A percentile compares a stretch with the other conserved stretches of the same genome.
Conservation (phyloP, 2,888 invertebrate species). For the Blera fallax region DNA sequence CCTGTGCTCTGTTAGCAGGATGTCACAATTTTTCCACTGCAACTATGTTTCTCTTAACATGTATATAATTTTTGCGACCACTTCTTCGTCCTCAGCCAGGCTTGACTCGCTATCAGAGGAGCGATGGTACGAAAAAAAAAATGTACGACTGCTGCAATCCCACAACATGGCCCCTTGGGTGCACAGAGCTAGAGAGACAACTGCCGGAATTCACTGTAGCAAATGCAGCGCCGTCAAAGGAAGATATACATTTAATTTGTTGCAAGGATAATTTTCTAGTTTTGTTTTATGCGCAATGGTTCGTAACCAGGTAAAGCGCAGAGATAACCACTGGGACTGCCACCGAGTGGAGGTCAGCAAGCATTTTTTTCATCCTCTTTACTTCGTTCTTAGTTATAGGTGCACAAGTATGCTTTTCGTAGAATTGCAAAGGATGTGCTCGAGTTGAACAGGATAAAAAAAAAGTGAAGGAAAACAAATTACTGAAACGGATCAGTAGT, state of each 20-base stretch:
- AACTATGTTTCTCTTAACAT: constrained; percentile 59
- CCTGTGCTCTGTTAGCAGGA: constrained; percentile 70
- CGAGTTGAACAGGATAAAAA: neutral
- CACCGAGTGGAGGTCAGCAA: constrained; percentile 63
- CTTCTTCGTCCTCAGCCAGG: constrained; percentile 31
- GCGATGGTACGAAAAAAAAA: constrained; percentile 21
- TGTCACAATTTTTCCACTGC: constrained; percentile 56
- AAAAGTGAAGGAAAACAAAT: constrained; percentile 25
- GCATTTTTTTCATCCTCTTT: constrained; percentile 23
- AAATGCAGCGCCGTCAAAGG: constrained; percentile 58
- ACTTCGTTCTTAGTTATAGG: neutral
- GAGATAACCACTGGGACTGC: constrained; percentile 45
- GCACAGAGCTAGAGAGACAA: constrained; percentile 1
- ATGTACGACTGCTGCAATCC: constrained; percentile 60
- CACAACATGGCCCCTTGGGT: constrained; percentile 58
- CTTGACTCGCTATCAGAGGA: neutral
- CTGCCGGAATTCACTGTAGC: constrained; percentile 32
- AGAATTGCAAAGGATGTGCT: neutral
- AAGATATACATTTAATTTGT: constrained; percentile 72
- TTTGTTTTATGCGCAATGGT: constrained; percentile 56
- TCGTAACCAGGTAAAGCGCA: constrained; percentile 37
- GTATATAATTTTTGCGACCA: constrained; percentile 67
- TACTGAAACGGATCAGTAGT: constrained; percentile 28
- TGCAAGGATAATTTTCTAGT: constrained; percentile 69
- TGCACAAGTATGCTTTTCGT: neutral